phyloP scores from a whole-genome alignment of 2,113 vertebrate genomes.

The Cottus gobio region DNA sequence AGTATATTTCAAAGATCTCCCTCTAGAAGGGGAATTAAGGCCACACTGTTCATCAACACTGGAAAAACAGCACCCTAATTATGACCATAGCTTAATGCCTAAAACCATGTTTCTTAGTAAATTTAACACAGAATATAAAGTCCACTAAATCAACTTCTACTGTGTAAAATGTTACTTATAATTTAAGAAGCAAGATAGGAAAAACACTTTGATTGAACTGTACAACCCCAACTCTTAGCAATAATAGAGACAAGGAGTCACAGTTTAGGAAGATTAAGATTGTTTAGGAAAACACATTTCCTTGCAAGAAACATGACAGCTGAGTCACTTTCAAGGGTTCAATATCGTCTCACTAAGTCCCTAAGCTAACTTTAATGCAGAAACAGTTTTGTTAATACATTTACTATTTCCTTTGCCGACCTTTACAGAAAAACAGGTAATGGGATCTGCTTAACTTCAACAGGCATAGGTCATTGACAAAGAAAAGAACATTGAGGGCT shows the following conservation, averaged over 20 bases:
- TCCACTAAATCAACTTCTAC: neutral
- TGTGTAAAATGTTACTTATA: neutral
- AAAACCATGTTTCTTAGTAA: neutral
- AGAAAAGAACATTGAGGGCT: neutral
- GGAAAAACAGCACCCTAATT: slow-evolving; percentile 4
- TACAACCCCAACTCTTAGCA: too few relatives aligned
- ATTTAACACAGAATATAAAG: neutral
- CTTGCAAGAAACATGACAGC: neutral
- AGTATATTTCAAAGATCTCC: neutral
- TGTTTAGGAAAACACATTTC: too few relatives aligned
- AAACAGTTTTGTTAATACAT: neutral
- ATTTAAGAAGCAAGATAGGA: neutral
- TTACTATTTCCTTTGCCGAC: neutral
- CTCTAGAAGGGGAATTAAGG: neutral
- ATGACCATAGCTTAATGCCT: neutral
- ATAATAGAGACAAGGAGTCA: neutral
- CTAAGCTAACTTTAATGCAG: neutral
- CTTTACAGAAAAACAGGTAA: neutral
- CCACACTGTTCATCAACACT: neutral
- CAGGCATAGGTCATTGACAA: neutral
- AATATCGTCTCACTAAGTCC: neutral
- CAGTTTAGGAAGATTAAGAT: neutral
- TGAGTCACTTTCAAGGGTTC: neutral
- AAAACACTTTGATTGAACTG: neutral
- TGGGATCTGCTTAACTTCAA: neutral